Evolutionary conservation across 2,888 invertebrate genomes (phyloP), one percentile per base, ranked within the genome.

Genomic region (Acleris literana): DNA sequence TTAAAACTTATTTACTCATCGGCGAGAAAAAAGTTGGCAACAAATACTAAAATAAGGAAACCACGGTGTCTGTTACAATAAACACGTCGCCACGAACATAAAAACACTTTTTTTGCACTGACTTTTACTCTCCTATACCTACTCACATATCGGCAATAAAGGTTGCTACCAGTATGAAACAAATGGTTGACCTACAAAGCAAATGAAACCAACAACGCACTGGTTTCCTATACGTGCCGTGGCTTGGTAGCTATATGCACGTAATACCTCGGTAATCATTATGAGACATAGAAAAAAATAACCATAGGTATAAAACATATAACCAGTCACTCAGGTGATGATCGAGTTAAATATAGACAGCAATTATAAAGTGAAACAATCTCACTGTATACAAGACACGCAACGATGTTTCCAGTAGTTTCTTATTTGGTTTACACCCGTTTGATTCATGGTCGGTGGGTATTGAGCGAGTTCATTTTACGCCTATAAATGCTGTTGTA

Each of bases 371-470:
- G 33, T 33, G 33, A 33, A 33, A 13, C 39, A 13, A 39, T 39
- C 39, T 39, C 39, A 39, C 39, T 13, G 39, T 13, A 13, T 39
- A 39, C 13, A 39, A 39, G 39, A 39, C 39, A 39, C 22, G 22
- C 51, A 53, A 33, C 9, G 17, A 33, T 54, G 33, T 25, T 59
- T 59, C 64, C 13, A 64, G 59, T 59, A 59, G 20, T 20, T 43
- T 64, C 48, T 55, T 43, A 46, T 46, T 20, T 25, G 43, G 46
- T 46, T 46, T 20, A 46, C 44, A 25, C 46, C 43, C 13, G 43
- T 57, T 57, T 43, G 22, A 46, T 48, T 59, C 64, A 63, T 51
- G 63, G 63, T 63, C 56, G 49, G 22, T 43, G 52, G 22, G n/a
- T 63, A 51, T 18, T 58, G 54, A 39, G 33, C 11, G 33, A 55